phyloP scores from a whole-genome alignment of 2,797 vertebrate genomes.

The Numenius phaeopus region DNA sequence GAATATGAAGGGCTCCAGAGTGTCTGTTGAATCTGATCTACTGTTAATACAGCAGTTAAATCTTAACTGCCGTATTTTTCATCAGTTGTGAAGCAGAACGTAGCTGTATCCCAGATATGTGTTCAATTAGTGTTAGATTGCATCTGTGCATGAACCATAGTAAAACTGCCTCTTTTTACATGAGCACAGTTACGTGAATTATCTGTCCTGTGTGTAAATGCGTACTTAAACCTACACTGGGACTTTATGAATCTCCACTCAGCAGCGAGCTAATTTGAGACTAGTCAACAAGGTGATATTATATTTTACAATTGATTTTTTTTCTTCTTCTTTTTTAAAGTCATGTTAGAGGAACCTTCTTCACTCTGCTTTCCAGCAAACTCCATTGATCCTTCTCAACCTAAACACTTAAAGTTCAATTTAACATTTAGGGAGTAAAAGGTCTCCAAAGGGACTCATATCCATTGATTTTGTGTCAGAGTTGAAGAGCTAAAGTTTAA shows the following conservation, averaged over 20 bases:
- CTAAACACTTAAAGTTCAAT: slow-evolving; percentile 98
- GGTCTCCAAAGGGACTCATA: slow-evolving; percentile 93
- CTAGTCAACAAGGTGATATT: slow-evolving; percentile 87
- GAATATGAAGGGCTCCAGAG: neutral
- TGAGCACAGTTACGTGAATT: slow-evolving; percentile 19
- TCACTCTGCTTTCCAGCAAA: slow-evolving; percentile 81
- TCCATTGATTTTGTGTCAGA: slow-evolving; percentile 98
- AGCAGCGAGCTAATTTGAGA: slow-evolving; percentile 85
- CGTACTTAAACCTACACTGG: slow-evolving; percentile 63
- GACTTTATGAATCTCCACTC: slow-evolving; percentile 85
- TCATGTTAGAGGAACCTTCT: slow-evolving; percentile 69
- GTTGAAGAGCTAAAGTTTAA: slow-evolving; percentile 91
- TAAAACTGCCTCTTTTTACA: slow-evolving; percentile 22
- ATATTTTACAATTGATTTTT: slow-evolving; percentile 88
- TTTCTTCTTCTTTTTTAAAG: slow-evolving; percentile 29
- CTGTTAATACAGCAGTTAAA: neutral
- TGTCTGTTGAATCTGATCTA: neutral
- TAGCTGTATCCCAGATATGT: neutral
- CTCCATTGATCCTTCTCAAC: slow-evolving; percentile 93
- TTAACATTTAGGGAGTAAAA: slow-evolving; percentile 98
- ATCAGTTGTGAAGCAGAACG: neutral
- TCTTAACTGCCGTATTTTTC: neutral
- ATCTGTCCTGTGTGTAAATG: slow-evolving; percentile 62
- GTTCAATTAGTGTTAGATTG: slow-evolving; percentile 38
- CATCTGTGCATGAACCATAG: slow-evolving; percentile 28